Base-by-base conservation (phyloP, 2,888 invertebrate species). In the Torymus texanus region DNA sequence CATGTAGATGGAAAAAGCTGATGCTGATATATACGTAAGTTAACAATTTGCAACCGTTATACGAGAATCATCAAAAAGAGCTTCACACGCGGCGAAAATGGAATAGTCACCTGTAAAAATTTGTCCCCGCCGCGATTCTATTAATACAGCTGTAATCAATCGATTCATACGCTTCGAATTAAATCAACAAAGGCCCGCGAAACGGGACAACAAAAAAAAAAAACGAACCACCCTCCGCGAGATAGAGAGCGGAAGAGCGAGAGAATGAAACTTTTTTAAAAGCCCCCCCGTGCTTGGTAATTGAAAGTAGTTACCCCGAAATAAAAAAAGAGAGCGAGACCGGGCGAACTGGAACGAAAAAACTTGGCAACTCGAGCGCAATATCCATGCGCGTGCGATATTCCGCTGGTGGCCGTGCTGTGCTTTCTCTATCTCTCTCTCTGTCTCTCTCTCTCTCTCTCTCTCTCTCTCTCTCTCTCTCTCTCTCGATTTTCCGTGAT, bases 351-450 rank as follows among this genome's bases (percentile, higher is more conserved):
- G n/a, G 53, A 61, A n/a, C 59, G 24, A 65, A 77, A 72, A 29
- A 74, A 73, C 14, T 79, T 58, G 56, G n/a, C 16, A 16, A 51
- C 65, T 56, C 24, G 59, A 56, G 67, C 18, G 66, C 75, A 79
- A 75, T 79, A 75, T 79, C 71, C 79, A 66, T 13, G 70, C 63
- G 53, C 75, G 71, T n/a, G 70, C 68, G 58, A 29, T 68, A 73
- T 73, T 67, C 21, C 62, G 62, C 24, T 4, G 53, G 14, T 16
- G 29, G 13, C 50, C 12, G 65, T 5, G 51, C 51, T 8, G 8
- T 1, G 18, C 18, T 66, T 53, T 18, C n/a, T n/a, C n/a, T n/a
- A n/a, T n/a, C n/a, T n/a, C n/a, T n/a, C n/a, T n/a, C n/a, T n/a
- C n/a, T n/a, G n/a, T 21, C 16, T 21, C 21, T 0, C 41, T n/a